Evolutionary conservation across 2,113 vertebrate genomes (phyloP), one percentile per base, ranked within the genome.

Genomic region (Apeltes quadracus): DNA sequence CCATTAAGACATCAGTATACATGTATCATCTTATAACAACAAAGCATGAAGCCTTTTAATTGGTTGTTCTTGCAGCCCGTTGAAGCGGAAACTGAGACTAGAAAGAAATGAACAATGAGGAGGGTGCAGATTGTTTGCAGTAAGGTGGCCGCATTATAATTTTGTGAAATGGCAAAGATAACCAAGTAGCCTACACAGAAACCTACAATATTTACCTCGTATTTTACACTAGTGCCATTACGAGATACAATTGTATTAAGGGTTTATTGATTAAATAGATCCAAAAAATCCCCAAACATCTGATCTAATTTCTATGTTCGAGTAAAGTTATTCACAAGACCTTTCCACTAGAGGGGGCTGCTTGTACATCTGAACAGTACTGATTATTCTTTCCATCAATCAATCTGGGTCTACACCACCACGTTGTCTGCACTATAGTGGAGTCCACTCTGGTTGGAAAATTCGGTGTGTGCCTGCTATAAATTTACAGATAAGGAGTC

Each of bases 301-400:
- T 32, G 25, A 20, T 3, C 13, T 18, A 38, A 38, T 34, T 32
- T 22, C 46, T 22, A 50, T 22, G 46, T n/a, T 22, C 4, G 48
- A 51, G 50, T 51, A 69, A 23, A 84, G 39, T 25, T 46, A 43
- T 54, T 1, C 7, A n/a, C 6, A n/a, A 12, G 4, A 25, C 43
- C 5, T 3, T 54, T 55, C 81, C 87, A 85, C 72, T 55, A 75
- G 87, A 85, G 84, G 87, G 85, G 65, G 87, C 78, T 79, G 62
- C 59, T 73, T 43, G 15, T 58, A 20, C 34, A 73, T 56, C 3
- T 54, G 20, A 53, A 12, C 41, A 63, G 29, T 1, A 2, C 14
- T 59, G 15, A 57, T 54, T 20, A 1, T 48, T 32, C 41, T 59
- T 61, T 65, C 18, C 7, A 46, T 66, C 43, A 38, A 4, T 61